Evolutionary conservation across 2,113 vertebrate species (phyloP).

Genomic region (Nanger granti): DNA sequence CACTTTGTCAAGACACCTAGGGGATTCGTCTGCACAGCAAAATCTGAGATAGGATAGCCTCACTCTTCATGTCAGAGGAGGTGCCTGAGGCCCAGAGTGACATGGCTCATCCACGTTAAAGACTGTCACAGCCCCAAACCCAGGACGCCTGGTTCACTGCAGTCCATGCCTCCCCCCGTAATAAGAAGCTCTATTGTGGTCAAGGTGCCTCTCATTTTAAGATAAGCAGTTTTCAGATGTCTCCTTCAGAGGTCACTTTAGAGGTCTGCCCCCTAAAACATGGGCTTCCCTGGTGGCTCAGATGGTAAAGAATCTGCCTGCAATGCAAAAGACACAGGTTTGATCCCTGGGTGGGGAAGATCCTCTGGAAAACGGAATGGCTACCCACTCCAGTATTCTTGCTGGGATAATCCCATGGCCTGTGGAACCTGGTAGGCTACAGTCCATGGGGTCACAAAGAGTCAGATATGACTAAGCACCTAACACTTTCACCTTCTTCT

Average conservation of each 20-base stretch:
- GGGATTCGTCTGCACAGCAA: rapidly evolving
- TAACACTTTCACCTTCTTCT: not conserved
- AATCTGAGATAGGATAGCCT: not conserved
- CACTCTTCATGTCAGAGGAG: not conserved
- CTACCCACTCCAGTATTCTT: not conserved
- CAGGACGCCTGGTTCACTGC: not conserved
- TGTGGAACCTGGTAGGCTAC: not conserved
- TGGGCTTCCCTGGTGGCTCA: not conserved
- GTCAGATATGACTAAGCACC: not conserved
- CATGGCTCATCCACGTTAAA: not conserved
- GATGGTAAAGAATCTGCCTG: not conserved
- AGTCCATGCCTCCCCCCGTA: rapidly evolving
- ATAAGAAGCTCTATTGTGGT: not conserved
- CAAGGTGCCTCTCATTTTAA: not conserved
- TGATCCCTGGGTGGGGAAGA: not conserved
- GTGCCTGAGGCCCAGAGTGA: not conserved
- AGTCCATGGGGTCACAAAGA: not conserved
- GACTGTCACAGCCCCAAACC: no score
- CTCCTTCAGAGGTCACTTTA: not conserved
- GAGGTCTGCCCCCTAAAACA: not conserved
- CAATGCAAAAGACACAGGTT: not conserved
- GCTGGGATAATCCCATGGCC: not conserved
- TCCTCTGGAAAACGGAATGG: not conserved
- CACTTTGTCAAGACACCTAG: not conserved
- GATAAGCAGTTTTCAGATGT: not conserved